phyloP scores from a whole-genome alignment of 2,888 invertebrate species.

The Hymenopus coronatus region DNA sequence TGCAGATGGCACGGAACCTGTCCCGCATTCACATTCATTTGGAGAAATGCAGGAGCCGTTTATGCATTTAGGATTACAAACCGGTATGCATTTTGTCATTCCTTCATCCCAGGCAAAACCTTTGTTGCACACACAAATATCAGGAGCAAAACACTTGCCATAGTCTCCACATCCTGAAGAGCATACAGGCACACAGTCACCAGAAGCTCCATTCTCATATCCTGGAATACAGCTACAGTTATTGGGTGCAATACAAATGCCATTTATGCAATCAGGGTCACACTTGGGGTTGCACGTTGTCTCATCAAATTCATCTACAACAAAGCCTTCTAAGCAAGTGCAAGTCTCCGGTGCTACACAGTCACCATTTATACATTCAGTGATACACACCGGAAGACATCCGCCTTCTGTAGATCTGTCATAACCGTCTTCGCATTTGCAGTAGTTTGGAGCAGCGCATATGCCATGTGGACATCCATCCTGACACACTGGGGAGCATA shows the following conservation, averaged over 20 bases:
- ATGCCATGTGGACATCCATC: not conserved
- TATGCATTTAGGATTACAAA: slow-evolving; percentile 45
- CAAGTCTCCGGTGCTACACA: slow-evolving; percentile 5
- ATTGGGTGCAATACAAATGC: not conserved
- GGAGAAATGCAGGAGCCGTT: slow-evolving; percentile 53
- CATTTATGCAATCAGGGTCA: not conserved
- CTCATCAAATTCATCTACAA: not conserved
- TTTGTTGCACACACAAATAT: slow-evolving; percentile 45
- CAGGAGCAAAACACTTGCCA: slow-evolving; percentile 36
- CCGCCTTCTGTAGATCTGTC: slow-evolving; percentile 43
- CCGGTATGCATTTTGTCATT: slow-evolving; percentile 7
- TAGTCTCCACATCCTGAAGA: not conserved
- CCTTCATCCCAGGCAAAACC: slow-evolving; percentile 34
- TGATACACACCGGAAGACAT: slow-evolving; percentile 49
- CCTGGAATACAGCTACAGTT: not conserved
- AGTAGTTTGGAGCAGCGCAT: slow-evolving; percentile 49
- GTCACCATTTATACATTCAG: slow-evolving; percentile 43
- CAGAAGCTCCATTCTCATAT: too few relatives aligned
- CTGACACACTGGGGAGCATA: not conserved
- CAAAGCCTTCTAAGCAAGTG: not conserved
- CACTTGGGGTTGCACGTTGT: not conserved
- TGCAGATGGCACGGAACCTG: slow-evolving; percentile 48
- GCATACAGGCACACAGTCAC: not conserved
- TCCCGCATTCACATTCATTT: slow-evolving; percentile 55
- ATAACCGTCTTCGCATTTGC: slow-evolving; percentile 58